These are phyloP conservation scores for Trissoscelio sp. DNA, from an alignment of 2,888 invertebrate species.

Conservation along the genomic window DNA sequence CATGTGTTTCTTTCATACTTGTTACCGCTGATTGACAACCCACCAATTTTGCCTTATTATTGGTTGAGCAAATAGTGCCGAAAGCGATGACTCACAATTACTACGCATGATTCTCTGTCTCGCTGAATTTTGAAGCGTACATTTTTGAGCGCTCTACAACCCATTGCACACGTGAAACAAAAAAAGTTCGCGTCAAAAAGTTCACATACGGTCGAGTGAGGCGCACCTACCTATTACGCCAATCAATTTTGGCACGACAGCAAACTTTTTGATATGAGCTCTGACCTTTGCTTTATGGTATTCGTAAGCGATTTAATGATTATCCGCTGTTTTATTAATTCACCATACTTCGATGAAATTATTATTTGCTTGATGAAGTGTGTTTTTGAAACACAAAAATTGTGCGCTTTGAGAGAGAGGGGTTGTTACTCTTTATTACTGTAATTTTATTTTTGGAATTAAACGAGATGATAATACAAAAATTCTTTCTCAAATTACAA, in stretches of 20 bases:
- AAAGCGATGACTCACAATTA: slow-evolving; percentile 72
- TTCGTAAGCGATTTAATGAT: slow-evolving; percentile 29
- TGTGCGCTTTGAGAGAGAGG: no score
- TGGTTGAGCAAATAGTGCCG: slow-evolving; percentile 78
- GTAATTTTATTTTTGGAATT: no score
- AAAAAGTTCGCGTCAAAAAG: slow-evolving; percentile 35
- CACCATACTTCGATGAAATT: slow-evolving; percentile 6
- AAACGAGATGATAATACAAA: no score
- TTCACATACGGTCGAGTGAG: slow-evolving; percentile 40
- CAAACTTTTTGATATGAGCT: slow-evolving; percentile 28
- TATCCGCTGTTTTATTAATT: slow-evolving; percentile 3
- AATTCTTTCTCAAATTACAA: no score
- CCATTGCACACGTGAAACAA: slow-evolving; percentile 17
- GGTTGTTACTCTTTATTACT: no score
- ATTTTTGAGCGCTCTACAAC: slow-evolving; percentile 29
- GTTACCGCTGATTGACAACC: slow-evolving; percentile 74
- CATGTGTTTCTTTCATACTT: slow-evolving; percentile 53
- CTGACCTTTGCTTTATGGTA: slow-evolving; percentile 33
- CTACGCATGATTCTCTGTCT: slow-evolving; percentile 59
- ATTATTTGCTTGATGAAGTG: neutral
- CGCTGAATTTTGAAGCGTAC: slow-evolving; percentile 46
- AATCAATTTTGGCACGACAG: slow-evolving; percentile 50
- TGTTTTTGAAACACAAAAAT: no score
- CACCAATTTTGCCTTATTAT: slow-evolving; percentile 80
- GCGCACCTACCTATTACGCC: slow-evolving; percentile 57